These are phyloP conservation scores for Drosophila leonis DNA, from an alignment of 2,888 invertebrate species.

Conservation along the genomic window DNA sequence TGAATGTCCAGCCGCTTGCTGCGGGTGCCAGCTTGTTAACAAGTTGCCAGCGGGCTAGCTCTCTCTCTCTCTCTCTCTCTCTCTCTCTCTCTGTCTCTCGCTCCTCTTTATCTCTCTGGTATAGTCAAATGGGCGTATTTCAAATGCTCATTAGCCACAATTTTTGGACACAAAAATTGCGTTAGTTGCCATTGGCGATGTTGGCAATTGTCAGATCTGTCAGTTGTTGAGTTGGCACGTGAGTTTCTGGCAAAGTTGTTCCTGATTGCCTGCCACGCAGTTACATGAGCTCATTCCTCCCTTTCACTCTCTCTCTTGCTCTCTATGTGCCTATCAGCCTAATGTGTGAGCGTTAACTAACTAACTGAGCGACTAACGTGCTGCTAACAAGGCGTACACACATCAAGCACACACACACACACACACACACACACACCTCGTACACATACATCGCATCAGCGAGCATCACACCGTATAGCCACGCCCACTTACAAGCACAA, in stretches of 20 bases:
- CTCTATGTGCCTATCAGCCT: conserved; percentile 35
- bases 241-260: conserved; percentile 42
- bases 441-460: conserved; percentile 26
- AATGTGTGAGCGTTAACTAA: conserved; percentile 66
- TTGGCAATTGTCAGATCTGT: conserved; percentile 62
- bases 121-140: conserved; percentile 74
- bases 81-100: not conserved
- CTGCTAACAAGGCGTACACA: conserved; percentile 55
- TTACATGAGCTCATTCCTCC: conserved; percentile 13
- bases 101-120: conserved; percentile 21
- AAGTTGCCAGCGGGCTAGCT: conserved; percentile 59
- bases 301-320: not conserved
- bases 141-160: conserved; percentile 77
- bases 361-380: conserved; percentile 64
- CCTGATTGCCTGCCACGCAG: conserved; percentile 48
- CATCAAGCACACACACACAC: conserved; percentile 17
- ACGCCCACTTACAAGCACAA: conserved; percentile 63
- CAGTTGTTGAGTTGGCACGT: conserved; percentile 50
- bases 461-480: conserved; percentile 37
- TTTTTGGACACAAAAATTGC: conserved; percentile 65
- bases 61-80: conserved; percentile 13
- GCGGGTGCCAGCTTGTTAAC: conserved; percentile 75
- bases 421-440: conserved; percentile 1
- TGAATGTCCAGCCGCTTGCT: conserved; percentile 47
- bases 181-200: conserved; percentile 72